A percentile compares a stretch with the other conserved stretches of the same genome.
phyloP scores from a whole-genome alignment of 2,888 invertebrate genomes.

The Pandemis corylana region DNA sequence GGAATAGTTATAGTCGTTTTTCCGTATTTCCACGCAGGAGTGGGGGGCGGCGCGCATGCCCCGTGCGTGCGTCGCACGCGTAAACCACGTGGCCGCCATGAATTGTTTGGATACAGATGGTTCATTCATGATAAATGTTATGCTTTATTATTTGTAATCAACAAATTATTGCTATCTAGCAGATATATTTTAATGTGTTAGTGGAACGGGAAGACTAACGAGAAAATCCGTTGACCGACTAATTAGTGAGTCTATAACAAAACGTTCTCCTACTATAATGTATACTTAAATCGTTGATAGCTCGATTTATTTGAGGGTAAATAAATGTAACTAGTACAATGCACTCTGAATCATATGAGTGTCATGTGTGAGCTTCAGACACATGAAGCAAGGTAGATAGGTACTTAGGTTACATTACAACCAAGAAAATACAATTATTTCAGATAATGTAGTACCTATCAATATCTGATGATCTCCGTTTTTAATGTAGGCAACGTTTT shows the following conservation, averaged over 20 bases:
- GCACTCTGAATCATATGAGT: too few relatives aligned
- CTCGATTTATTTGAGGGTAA: too few relatives aligned
- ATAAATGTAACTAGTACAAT: too few relatives aligned
- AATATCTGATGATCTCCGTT: too few relatives aligned
- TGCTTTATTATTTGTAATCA: constrained; percentile 4
- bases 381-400: too few relatives aligned
- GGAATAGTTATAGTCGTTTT: constrained; percentile 37
- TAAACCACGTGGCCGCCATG: constrained; percentile 57
- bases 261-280: neutral
- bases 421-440: too few relatives aligned
- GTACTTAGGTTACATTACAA: too few relatives aligned
- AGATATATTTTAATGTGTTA: constrained; percentile 4
- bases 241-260: neutral
- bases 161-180: neutral
- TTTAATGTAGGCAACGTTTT: too few relatives aligned
- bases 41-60: constrained; percentile 61
- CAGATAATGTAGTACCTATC: too few relatives aligned
- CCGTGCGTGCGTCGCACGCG: constrained; percentile 64
- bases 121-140: constrained; percentile 29
- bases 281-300: neutral
- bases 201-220: constrained; percentile 11
- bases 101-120: constrained; percentile 32
- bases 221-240: neutral
- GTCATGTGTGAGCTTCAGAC: too few relatives aligned
- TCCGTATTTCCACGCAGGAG: constrained; percentile 51